Base-by-base conservation (phyloP, 2,113 vertebrate species). In the Alouatta palliata region DNA sequence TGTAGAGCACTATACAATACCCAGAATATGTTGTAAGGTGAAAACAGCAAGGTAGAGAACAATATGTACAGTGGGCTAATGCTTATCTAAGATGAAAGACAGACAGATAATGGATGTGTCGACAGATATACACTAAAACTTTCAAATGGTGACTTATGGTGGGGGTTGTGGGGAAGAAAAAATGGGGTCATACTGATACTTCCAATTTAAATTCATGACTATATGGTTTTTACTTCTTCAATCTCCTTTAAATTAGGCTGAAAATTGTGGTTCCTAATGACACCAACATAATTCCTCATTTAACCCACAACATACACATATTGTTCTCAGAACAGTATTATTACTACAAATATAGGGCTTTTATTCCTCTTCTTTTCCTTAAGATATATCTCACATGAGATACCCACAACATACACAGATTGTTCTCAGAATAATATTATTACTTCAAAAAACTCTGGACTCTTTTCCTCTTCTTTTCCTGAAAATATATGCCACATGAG, bases 11-110 rank as follows among this genome's bases (percentile, higher is more conserved):
- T 12, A 73, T 49, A 90, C 40, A 90, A 95, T 49, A 80, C 87
- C 64, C 82, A 87, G 45, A 52, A 30, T 71, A 45, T 87, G 77
- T 3, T 40, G 3, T 66, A 94, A 94, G 13, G 10, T 88, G 32
- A 88, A 87, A 91, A 96, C 4, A 83, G 70, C 73, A 81, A 92
- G 47, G 25, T 56, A 17, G n/a, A 75, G 7, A 85, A 94, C 85
- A 66, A 47, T 35, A 91, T 52, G 9, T 40, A 86, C 2, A 86
- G 30, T 56, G 52, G 37, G 21, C 32, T n/a, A 94, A 25, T 79
- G 20, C 13, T 89, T 81, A 94, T 81, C 37, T 79, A 94, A 80
- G 43, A 82, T 20, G 5, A 89, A 17, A 25, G 43, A 40, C 27
- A 76, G 30, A 76, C 21, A 23, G 47, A 91, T 5, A 35, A 87